Percentiles rank a stretch among this genome's conserved stretches.
phyloP scores from a whole-genome alignment of 2,797 vertebrate species.

The Poecile montanus region DNA sequence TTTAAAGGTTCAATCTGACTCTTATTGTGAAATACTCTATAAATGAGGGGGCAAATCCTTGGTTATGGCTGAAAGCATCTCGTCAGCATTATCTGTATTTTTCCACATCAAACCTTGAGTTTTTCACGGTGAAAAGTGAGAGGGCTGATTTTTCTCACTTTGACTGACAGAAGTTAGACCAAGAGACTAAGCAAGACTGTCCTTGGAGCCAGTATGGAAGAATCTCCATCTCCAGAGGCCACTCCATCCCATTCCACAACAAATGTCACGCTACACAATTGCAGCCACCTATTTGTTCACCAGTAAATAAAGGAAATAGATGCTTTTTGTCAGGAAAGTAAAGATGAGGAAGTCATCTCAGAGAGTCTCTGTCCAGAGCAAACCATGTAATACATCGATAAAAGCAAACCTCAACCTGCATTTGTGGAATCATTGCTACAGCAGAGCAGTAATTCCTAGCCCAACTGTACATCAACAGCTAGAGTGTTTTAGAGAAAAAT shows the following conservation, averaged over 20 bases:
- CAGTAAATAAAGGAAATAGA: not conserved
- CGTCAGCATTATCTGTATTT: not conserved
- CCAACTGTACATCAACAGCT: not conserved
- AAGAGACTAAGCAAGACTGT: not conserved
- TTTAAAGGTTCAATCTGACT: not conserved
- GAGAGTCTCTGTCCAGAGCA: not conserved
- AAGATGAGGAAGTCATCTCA: not conserved
- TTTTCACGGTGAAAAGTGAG: not conserved
- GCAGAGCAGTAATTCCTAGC: not conserved
- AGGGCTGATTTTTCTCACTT: not conserved
- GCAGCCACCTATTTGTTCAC: not conserved
- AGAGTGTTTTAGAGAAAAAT: not conserved
- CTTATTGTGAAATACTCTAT: not conserved
- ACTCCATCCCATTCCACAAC: not conserved
- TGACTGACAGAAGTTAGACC: not conserved
- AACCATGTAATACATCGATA: not conserved
- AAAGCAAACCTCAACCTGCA: not conserved
- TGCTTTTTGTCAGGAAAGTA: not conserved
- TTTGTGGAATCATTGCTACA: not conserved
- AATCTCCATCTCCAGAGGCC: not conserved
- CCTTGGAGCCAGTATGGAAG: not conserved
- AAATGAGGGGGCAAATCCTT: not conserved
- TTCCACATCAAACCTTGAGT: not conserved
- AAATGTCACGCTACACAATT: not conserved
- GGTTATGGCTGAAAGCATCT: not conserved